Base-by-base conservation (phyloP, 2,797 vertebrate species). In the Sphaeramia orbicularis region DNA sequence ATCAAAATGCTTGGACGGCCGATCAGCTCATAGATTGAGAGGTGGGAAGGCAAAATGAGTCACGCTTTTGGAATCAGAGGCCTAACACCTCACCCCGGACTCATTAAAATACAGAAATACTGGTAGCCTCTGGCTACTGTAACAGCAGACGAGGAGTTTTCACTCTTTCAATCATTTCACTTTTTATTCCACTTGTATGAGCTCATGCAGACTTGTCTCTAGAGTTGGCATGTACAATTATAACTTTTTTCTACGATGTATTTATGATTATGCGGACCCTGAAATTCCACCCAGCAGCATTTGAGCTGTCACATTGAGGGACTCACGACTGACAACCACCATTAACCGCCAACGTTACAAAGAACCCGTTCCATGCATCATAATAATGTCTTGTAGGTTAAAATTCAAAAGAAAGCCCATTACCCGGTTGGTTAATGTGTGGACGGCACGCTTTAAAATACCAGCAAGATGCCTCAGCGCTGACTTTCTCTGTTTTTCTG, bases 71-170 rank as follows among this genome's bases (percentile, higher is more conserved):
- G 71, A 74, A 60, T 60, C 52, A 36, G 27, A 50, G 18, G 58
- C 52, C 13, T 52, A 69, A 75, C 65, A 56, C 66, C 58, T 55
- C 44, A 43, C 24, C 57, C 38, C 38, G 40, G 7, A 1, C 73
- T 76, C 47, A 69, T 81, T 80, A 71, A 77, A 74, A 80, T 66
- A 57, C 50, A 75, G 44, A 78, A 59, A 70, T 35, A 35, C 44
- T 47, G 14, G 30, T 40, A 13, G 32, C 71, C 65, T 57, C 72
- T 60, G 56, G 74, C 68, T 65, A 59, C 74, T 56, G 45, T 41
- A 65, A 7, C 65, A 73, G 65, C 41, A 51, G 38, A 47, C 2
- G 11, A 50, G 69, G 14, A 63, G 24, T 19, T n/a, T 49, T 30
- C 2, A 52, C 21, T 65, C 19, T 38, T 74, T 58, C 62, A 77